Evolutionary conservation across 2,797 vertebrate species (phyloP), one percentile per base, ranked within the genome.

Genomic region (Girardinus metallicus): DNA sequence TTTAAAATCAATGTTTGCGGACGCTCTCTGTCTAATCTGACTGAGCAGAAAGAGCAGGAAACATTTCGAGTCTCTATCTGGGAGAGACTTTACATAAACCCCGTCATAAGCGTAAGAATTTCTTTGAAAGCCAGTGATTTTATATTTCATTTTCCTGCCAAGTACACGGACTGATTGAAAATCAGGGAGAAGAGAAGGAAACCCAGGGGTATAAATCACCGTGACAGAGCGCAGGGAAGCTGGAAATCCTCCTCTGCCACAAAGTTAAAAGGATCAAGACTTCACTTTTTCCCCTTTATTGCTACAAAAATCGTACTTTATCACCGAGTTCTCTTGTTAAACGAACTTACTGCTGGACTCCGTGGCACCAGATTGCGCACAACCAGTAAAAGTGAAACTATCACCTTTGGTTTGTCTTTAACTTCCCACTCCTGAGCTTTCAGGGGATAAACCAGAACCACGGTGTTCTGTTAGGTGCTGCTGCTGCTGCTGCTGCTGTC

Each of bases 351-450:
- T 77, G 83, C 68, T 53, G 75, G 77, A 74, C 84, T 87, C 83
- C 73, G 73, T 85, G 4, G 88, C 86, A 88, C 88, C 87, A 92
- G 87, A 89, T 90, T 88, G 87, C 83, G 90, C 90, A 86, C 85
- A 49, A 82, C 72, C 76, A 80, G 46, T 80, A 60, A 23, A 74
- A 43, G 78, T 66, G 76, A 7, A 46, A 85, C 78, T 73, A 51
- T 41, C 82, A 80, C 47, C 75, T 78, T 4, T 80, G 80, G 83
- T 77, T 81, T 16, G 80, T 76, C 74, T 85, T 80, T 85, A 87
- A 87, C 84, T 87, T 86, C 78, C 78, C 73, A 76, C 88, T 49
- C 64, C 44, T 26, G 77, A 89, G 84, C 84, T 87, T 88, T 84
- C 82, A 79, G 80, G 77, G 74, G 78, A 80, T 82, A 81, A 90